A percentile compares a stretch with the other conserved stretches of the same genome.
phyloP scores from a whole-genome alignment of 2,888 invertebrate genomes.

The Netelia virgata region DNA sequence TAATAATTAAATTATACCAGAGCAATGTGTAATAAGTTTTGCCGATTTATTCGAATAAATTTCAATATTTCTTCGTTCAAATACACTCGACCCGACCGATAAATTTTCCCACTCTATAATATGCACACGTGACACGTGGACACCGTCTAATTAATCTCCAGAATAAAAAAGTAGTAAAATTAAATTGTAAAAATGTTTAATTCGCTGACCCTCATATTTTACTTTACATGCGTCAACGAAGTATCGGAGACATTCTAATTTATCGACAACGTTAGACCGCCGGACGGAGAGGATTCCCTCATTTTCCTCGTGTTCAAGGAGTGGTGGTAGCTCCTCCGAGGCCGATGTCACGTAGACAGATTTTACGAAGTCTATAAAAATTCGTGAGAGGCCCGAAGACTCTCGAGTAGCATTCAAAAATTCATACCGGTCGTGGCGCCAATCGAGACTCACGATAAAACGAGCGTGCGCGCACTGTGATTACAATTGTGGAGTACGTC shows the following conservation, averaged over 20 bases:
- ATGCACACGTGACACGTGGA: neutral
- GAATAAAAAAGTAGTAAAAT: neutral
- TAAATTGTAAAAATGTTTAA: neutral
- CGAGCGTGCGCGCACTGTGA: conserved; percentile 21
- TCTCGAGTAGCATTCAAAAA: conserved; percentile 57
- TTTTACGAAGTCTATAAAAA: conserved; percentile 65
- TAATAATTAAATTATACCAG: too few relatives aligned
- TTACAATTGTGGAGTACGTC: conserved; percentile 15
- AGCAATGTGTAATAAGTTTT: too few relatives aligned
- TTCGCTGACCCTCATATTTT: too few relatives aligned
- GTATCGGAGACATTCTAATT: neutral
- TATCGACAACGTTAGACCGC: neutral
- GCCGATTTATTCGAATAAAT: too few relatives aligned
- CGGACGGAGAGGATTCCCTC: conserved; percentile 9
- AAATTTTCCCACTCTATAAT: too few relatives aligned
- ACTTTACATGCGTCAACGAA: too few relatives aligned
- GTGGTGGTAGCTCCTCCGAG: conserved; percentile 33
- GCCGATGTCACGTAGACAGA: conserved; percentile 46
- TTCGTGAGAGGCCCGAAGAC: conserved; percentile 49
- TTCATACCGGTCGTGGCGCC: conserved; percentile 32
- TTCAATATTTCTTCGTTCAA: too few relatives aligned
- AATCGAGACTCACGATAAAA: neutral
- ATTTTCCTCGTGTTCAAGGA: conserved; percentile 1
- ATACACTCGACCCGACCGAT: too few relatives aligned
- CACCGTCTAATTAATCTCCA: neutral